phyloP scores from a whole-genome alignment of 2,888 invertebrate genomes.

The Ennomos erosarius region DNA sequence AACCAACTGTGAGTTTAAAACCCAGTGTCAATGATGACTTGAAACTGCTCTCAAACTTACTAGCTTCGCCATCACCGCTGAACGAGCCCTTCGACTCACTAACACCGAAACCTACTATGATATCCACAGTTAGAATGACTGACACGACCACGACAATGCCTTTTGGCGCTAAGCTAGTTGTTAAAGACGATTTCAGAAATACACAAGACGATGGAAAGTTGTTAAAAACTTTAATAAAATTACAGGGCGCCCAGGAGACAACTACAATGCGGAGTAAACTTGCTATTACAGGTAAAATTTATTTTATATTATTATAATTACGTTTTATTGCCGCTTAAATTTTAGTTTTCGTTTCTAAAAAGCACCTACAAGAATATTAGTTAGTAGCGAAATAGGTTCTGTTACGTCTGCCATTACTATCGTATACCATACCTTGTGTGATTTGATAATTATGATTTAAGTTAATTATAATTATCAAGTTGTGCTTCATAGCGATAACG shows the following conservation, averaged over 20 bases:
- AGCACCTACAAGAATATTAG: too few relatives aligned
- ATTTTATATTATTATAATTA: too few relatives aligned
- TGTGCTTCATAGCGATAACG: neutral
- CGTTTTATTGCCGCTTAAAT: too few relatives aligned
- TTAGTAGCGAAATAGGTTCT: too few relatives aligned
- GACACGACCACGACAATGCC: conserved; percentile 59
- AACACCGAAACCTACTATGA: conserved; percentile 60
- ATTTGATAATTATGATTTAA: too few relatives aligned
- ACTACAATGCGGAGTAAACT: conserved; percentile 73
- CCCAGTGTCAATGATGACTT: conserved; percentile 58
- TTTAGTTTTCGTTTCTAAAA: too few relatives aligned
- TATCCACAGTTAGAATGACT: conserved; percentile 51
- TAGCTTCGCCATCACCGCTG: conserved; percentile 69
- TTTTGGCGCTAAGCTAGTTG: conserved; percentile 72
- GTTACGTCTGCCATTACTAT: too few relatives aligned
- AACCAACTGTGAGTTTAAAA: conserved; percentile 67
- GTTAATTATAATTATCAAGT: too few relatives aligned
- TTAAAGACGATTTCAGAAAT: conserved; percentile 70
- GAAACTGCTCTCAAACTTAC: conserved; percentile 67
- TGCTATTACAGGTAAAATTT: conserved; percentile 69
- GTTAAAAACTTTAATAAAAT: conserved; percentile 79
- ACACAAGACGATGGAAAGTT: conserved; percentile 75
- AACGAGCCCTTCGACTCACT: conserved; percentile 70
- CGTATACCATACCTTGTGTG: too few relatives aligned
- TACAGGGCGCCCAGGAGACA: conserved; percentile 76